phyloP scores from a whole-genome alignment of 2,888 invertebrate genomes.

The Meghimatium bilineatum region DNA sequence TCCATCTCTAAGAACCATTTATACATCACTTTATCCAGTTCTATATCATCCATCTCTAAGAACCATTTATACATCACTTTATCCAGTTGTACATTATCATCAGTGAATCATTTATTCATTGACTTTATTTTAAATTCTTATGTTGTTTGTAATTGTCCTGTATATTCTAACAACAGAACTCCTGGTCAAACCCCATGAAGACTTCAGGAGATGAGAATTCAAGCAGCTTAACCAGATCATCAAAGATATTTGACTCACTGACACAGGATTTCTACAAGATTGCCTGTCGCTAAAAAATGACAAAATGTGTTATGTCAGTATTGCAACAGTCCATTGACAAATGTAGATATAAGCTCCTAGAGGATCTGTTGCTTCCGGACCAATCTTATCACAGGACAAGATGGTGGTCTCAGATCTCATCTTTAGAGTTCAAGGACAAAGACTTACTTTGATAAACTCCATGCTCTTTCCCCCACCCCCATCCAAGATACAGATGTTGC shows the following conservation, averaged over 20 bases:
- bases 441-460: too few relatives aligned
- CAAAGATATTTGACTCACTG: not conserved
- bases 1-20: too few relatives aligned
- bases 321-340: not conserved
- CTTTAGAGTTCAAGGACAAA: too few relatives aligned
- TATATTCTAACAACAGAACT: conserved; percentile 29
- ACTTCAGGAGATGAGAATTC: conserved; percentile 42
- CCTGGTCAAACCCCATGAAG: conserved; percentile 35
- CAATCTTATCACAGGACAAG: not conserved
- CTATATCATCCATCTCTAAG: too few relatives aligned
- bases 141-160: too few relatives aligned
- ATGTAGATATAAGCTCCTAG: too few relatives aligned
- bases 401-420: not conserved
- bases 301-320: conserved; percentile 1
- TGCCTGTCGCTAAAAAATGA: not conserved
- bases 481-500: not conserved
- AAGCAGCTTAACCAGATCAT: not conserved
- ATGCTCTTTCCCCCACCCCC: too few relatives aligned
- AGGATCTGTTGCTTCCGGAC: not conserved
- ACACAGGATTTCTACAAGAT: not conserved
- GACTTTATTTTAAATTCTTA: not conserved
- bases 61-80: too few relatives aligned
- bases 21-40: too few relatives aligned
- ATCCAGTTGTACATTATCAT: too few relatives aligned
- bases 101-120: not conserved